Evolutionary conservation across 2,888 invertebrate species (phyloP), one percentile per base, ranked within the genome.

Genomic region (Tachystola acroxantha): DNA sequence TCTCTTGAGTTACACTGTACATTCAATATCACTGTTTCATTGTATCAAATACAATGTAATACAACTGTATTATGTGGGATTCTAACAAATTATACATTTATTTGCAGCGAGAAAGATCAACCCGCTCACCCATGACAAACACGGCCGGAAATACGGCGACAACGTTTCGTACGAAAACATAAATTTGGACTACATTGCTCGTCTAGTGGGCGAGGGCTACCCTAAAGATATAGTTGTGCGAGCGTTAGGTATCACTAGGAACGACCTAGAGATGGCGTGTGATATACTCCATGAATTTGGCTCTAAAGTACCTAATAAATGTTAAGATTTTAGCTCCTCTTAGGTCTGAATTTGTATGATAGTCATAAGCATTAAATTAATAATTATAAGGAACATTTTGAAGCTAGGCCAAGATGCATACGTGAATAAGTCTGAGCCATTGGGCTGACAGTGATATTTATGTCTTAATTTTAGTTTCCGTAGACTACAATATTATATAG

Each of bases 251-350:
- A 97, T 98, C 58, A 95, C 97, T 1, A 89, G 96, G 40, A 98
- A 97, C 82, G 96, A 98, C 76, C 89, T 97, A 36, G 95, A 95
- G 71, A 97, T 98, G 97, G 97, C 97, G 31, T 94, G 97, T 82
- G 96, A 97, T 72, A 97, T 97, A 65, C 84, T 97, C 51, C 94
- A 95, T 70, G 96, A 96, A 71, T 97, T 97, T 76, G 96, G 94
- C n/a, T 64, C 78, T 2, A 86, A 86, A 60, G 52, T 79, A 52
- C 65, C 77, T 43, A 77, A 72, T 54, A 81, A 82, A 49, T 84
- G 82, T 59, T 85, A 73, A 55, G 12, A 10, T 36, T 32, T 26
- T 3, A 3, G 6, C 16, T 16, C 16, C 6, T 36, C 30, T 12
- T 26, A 26, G 16, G 27, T 27, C 27, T 27, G 27, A 27, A 27